phyloP scores from a whole-genome alignment of 2,888 invertebrate genomes.

The Apodemia duryi region DNA sequence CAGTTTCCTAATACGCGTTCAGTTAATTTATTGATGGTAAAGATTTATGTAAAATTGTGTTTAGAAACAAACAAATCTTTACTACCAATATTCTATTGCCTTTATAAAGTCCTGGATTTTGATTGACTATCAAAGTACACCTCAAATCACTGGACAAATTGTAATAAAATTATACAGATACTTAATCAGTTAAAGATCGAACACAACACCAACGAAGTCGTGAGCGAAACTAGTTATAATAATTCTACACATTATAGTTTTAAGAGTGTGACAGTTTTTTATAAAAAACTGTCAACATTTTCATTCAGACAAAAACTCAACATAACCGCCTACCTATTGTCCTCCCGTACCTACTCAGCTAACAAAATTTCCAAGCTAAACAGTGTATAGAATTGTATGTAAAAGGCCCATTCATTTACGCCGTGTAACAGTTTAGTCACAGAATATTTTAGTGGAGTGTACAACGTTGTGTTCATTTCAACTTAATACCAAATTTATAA shows the following conservation, averaged over 20 bases:
- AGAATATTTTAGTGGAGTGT: neutral
- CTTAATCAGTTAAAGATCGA: too few species aligned
- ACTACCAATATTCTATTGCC: too few species aligned
- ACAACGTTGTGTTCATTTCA: neutral
- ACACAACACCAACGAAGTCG: neutral
- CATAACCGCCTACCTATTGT: neutral
- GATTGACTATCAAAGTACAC: too few species aligned
- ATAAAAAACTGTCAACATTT: neutral
- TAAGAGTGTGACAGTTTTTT: neutral
- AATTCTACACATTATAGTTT: neutral
- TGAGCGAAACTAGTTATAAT: neutral
- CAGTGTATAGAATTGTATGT: neutral
- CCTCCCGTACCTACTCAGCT: neutral
- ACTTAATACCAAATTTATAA: constrained; percentile 1
- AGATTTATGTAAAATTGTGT: too few species aligned
- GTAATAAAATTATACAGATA: too few species aligned
- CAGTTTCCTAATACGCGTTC: too few species aligned
- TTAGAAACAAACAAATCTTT: too few species aligned
- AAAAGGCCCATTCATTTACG: constrained; percentile 2
- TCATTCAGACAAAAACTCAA: neutral
- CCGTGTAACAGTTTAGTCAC: neutral
- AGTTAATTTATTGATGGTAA: too few species aligned
- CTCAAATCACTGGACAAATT: too few species aligned
- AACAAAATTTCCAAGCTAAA: constrained; percentile 5
- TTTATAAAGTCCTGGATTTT: too few species aligned